A percentile compares a stretch with the other conserved stretches of the same genome.
Evolutionary conservation across 2,113 vertebrate genomes (phyloP).

Genomic region (Jaculus jaculus): DNA sequence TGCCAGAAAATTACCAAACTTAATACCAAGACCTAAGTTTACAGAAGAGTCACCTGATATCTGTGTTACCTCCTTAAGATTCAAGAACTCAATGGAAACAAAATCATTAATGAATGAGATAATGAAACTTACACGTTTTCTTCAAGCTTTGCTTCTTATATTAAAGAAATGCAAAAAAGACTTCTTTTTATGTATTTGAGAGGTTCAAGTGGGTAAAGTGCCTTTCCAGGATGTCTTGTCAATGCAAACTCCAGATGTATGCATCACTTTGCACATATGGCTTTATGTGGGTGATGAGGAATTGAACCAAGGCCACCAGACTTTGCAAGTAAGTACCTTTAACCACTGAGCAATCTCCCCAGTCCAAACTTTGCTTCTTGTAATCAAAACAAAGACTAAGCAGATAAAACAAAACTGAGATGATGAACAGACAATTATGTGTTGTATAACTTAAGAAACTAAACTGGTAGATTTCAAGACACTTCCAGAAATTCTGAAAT

Average conservation of each 20-base stretch:
- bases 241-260: no score
- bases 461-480: slow-evolving; percentile 15
- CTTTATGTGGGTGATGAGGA: no score
- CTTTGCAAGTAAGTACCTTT: no score
- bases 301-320: no score
- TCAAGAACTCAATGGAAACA: neutral
- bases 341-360: no score
- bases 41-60: neutral
- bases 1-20: neutral
- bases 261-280: no score
- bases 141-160: neutral
- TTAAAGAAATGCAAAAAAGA: no score
- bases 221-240: no score
- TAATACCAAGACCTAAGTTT: neutral
- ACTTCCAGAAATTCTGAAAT: neutral
- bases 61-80: neutral
- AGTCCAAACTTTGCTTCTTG: no score
- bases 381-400: neutral
- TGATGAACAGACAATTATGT: neutral
- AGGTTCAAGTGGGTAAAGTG: no score
- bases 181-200: no score
- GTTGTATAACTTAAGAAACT: neutral
- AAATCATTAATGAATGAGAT: neutral
- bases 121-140: neutral
- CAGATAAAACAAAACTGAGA: neutral